Evolutionary conservation across 2,888 invertebrate genomes (phyloP).

Genomic region (Lasioglossum zephyrum): DNA sequence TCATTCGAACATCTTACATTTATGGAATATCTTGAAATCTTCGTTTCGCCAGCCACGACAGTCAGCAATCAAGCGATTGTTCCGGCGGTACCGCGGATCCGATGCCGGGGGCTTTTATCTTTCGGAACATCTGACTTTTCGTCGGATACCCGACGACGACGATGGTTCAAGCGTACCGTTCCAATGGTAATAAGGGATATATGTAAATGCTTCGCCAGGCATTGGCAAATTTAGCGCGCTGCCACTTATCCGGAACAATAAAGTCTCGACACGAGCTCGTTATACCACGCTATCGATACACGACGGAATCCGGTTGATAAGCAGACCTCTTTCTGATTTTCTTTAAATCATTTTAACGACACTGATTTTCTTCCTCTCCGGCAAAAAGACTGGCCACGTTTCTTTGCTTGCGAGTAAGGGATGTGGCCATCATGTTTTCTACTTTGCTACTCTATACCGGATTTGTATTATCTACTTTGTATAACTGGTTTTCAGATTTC

Average conservation of each 20-base stretch:
- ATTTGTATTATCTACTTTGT: background rate
- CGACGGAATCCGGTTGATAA: background rate
- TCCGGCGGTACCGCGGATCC: conserved; percentile 55
- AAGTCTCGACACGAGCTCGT: background rate
- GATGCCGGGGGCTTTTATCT: conserved; percentile 61
- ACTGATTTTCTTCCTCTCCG: background rate
- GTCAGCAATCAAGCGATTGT: conserved; percentile 77
- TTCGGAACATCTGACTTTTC: conserved; percentile 55
- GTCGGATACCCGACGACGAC: conserved; percentile 20
- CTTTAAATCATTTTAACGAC: background rate
- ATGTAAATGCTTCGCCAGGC: conserved; percentile 28
- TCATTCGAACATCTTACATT: conserved; percentile 78
- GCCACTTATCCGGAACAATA: conserved; percentile 15
- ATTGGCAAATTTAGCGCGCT: conserved; percentile 44
- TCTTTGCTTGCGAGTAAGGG: too few relatives aligned
- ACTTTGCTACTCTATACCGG: background rate
- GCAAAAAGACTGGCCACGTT: too few relatives aligned
- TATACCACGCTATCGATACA: background rate
- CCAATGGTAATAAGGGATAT: conserved; percentile 46
- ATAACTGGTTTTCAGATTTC: background rate
- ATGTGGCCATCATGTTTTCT: too few relatives aligned
- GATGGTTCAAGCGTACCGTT: conserved; percentile 20
- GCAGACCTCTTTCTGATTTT: too few relatives aligned
- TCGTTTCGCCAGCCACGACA: conserved; percentile 64
- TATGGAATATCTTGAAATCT: conserved; percentile 83